Conservation (phyloP, 2,113 vertebrate genomes). For the Ameiurus melas region DNA sequence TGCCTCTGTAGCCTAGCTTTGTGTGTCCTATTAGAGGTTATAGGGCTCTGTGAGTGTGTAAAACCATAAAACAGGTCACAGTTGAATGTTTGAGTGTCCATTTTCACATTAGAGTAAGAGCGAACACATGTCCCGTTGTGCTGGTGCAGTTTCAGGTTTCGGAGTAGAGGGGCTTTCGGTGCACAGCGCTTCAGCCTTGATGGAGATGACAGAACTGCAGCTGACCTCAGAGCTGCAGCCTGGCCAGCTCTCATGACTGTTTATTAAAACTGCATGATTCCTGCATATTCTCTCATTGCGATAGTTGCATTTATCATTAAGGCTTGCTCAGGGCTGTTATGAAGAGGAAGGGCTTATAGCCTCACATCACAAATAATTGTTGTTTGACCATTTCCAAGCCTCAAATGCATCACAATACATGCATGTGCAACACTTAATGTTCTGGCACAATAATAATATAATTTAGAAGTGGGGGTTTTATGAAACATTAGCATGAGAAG, state of each 20-base stretch:
- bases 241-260: conserved; percentile 46
- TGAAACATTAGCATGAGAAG: conserved; percentile 72
- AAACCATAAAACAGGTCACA: conserved; percentile 61
- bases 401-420: conserved; percentile 51
- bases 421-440: conserved; percentile 56
- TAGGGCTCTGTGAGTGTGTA: conserved; percentile 56
- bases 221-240: conserved; percentile 57
- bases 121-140: conserved; percentile 58
- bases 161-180: conserved; percentile 33
- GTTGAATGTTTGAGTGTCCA: conserved; percentile 59
- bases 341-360: conserved; percentile 38
- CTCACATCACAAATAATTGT: conserved; percentile 49
- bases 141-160: conserved; percentile 45
- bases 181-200: conserved; percentile 35
- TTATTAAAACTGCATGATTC: conserved; percentile 55
- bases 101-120: conserved; percentile 59
- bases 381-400: conserved; percentile 54
- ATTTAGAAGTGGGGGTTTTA: conserved; percentile 65
- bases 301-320: conserved; percentile 46
- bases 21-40: conserved; percentile 52
- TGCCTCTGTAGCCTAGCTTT: conserved; percentile 34
- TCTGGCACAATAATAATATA: conserved; percentile 65
- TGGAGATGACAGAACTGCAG: conserved; percentile 52
- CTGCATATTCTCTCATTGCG: conserved; percentile 35
- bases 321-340: conserved; percentile 26